Base-by-base conservation (phyloP, 2,113 vertebrate genomes). In the Ptychochromis oligacanthus region DNA sequence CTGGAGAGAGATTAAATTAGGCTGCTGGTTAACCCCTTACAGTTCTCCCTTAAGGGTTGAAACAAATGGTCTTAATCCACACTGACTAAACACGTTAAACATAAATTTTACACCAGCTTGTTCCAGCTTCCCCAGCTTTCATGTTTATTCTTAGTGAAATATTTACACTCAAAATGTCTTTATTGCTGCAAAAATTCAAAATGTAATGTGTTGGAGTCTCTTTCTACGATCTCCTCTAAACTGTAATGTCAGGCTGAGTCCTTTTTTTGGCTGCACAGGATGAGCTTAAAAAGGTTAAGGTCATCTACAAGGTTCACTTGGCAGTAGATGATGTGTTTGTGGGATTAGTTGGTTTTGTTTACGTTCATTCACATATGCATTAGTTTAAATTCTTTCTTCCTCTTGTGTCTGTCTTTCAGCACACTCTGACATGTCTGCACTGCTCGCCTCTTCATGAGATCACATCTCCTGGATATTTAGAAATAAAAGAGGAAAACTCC, bases 1-100 rank as follows among this genome's bases (percentile, higher is more conserved):
- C 34, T 81, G 26, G 10, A 64, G 4, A 49, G 28, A 70, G 52
- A 84, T 84, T 77, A 54, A 54, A 81, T 59, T 14, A 61, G 18
- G 20, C 55, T 62, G 13, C 14, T 76, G 3, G 4, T 38, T 54
- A 72, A 72, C 6, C 46, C 46, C 17, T 54, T 72, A 72, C 4
- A 72, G 65, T 72, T 5, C 17, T 14, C 13, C 43, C 6, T 34
- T 28, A 72, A 31, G 43, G 17, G 11, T 54, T 0, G 4, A 31
- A 72, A 72, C 67, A 34, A 72, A 0, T n/a, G 46, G 67, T 13
- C 36, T 72, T 56, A 14, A 4, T 70, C 52, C 22, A 31, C 36
- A 11, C 11, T 64, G 38, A 56, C 43, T 70, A 15, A 60, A 61
- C 24, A 56, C 43, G 38, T 65, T 13, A 22, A 15, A 31, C 20